A percentile compares a stretch with the other conserved stretches of the same genome.
Conservation (phyloP, 2,888 invertebrate genomes). For the Tortrix viridana region DNA sequence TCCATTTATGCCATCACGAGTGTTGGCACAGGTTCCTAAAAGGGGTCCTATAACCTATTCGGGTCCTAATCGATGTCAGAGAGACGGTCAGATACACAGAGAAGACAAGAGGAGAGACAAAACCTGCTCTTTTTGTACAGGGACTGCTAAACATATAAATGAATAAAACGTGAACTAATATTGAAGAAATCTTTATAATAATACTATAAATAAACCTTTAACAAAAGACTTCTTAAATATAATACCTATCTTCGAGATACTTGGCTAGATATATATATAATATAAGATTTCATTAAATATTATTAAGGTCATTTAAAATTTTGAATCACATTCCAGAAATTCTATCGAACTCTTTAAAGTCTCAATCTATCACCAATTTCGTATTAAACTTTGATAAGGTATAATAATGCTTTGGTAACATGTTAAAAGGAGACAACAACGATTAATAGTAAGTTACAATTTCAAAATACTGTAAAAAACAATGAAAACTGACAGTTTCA, state of each 20-base stretch:
- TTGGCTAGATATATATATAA: constrained; percentile 25
- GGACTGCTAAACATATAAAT: background rate
- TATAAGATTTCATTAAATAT: constrained; percentile 8
- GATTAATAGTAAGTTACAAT: constrained; percentile 10
- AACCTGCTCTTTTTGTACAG: no score
- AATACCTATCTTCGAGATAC: constrained; percentile 27
- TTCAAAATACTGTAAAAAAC: constrained; percentile 10
- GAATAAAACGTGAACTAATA: constrained; percentile 9
- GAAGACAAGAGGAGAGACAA: no score
- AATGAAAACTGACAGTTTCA: constrained; percentile 16
- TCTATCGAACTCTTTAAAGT: constrained; percentile 28
- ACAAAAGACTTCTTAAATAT: constrained; percentile 14
- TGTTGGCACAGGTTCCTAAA: no score
- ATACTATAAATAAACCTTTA: constrained; percentile 22
- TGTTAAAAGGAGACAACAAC: constrained; percentile 12
- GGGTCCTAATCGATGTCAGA: no score
- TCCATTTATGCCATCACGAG: no score
- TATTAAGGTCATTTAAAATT: constrained; percentile 36
- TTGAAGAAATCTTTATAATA: constrained; percentile 25
- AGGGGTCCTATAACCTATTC: no score
- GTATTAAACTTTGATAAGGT: constrained; percentile 19
- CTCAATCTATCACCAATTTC: constrained; percentile 33
- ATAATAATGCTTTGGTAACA: constrained; percentile 34
- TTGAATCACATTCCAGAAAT: constrained; percentile 36
- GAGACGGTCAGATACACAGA: no score